phyloP scores from a whole-genome alignment of 1,140 invertebrate species.

The Drosophila murphyi region DNA sequence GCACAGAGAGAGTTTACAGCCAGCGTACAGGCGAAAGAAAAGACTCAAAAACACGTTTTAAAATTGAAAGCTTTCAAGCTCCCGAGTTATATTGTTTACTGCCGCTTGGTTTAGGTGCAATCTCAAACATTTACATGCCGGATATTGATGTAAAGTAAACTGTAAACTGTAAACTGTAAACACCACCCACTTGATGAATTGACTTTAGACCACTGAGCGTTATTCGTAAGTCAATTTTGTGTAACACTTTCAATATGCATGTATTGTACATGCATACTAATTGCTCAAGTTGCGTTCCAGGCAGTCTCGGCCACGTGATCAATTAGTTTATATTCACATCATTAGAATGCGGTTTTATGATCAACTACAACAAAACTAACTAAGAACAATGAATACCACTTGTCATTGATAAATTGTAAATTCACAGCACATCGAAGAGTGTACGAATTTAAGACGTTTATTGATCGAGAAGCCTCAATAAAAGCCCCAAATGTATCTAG shows the following conservation, averaged over 20 bases:
- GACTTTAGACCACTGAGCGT: not conserved
- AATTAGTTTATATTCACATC: constrained; percentile 1
- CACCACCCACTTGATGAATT: constrained; percentile 32
- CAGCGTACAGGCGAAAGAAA: constrained; percentile 28
- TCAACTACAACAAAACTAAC: not conserved
- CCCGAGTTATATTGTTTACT: not conserved
- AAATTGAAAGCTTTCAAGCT: constrained; percentile 28
- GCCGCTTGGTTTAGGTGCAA: not conserved
- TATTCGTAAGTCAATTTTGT: not conserved
- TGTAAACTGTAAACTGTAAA: too few species aligned
- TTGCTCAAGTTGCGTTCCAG: not conserved
- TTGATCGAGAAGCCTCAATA: constrained; percentile 11
- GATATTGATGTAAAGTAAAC: constrained; percentile 59
- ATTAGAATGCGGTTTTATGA: constrained; percentile 9
- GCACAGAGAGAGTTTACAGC: not conserved
- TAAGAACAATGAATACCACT: not conserved
- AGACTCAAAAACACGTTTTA: constrained; percentile 37
- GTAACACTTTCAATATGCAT: not conserved
- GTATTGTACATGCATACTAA: constrained; percentile 9
- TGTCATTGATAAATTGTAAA: constrained; percentile 32
- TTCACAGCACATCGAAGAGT: constrained; percentile 36
- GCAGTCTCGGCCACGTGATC: constrained; percentile 19
- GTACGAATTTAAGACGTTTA: constrained; percentile 14
- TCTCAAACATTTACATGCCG: constrained; percentile 55
- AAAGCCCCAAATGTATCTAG: not conserved